A percentile compares a stretch with the other conserved stretches of the same genome.
These are phyloP conservation scores for Sarcophaga caerulescens DNA, from an alignment of 2,888 invertebrate species.

Conservation along the genomic window DNA sequence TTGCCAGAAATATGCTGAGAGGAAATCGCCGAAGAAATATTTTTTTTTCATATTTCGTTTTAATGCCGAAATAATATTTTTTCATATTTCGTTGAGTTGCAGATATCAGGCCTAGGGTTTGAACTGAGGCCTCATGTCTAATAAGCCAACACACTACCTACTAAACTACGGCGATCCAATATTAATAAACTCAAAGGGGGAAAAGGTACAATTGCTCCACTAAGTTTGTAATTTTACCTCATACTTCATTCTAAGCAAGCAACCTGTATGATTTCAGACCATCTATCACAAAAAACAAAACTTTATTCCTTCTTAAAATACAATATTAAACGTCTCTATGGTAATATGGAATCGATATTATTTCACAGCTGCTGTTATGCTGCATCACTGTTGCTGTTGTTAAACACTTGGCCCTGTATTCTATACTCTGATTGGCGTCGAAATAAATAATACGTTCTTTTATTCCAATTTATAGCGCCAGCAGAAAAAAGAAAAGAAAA, in stretches of 20 bases:
- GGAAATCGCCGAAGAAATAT: too few relatives aligned
- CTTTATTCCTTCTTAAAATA: neutral
- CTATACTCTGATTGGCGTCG: neutral
- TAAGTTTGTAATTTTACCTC: too few relatives aligned
- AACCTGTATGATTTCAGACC: neutral
- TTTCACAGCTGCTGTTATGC: slow-evolving; percentile 7
- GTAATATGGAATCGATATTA: slow-evolving; percentile 29
- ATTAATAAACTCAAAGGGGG: too few relatives aligned
- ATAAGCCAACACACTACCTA: too few relatives aligned
- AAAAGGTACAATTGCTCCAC: too few relatives aligned
- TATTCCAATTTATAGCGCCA: neutral
- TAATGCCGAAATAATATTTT: too few relatives aligned
- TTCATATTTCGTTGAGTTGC: too few relatives aligned
- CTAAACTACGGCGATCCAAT: too few relatives aligned
- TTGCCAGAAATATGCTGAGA: too few relatives aligned
- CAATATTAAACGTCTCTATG: neutral
- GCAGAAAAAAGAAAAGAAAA: neutral
- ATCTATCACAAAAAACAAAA: neutral
- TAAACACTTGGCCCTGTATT: neutral
- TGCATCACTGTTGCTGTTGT: slow-evolving; percentile 16
- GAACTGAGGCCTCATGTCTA: too few relatives aligned
- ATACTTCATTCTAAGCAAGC: neutral
- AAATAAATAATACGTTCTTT: slow-evolving; percentile 20
- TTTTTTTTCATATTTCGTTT: too few relatives aligned
- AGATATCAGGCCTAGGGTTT: too few relatives aligned